Conservation (phyloP, 2,888 invertebrate genomes). For the Palloptera scutellata region DNA sequence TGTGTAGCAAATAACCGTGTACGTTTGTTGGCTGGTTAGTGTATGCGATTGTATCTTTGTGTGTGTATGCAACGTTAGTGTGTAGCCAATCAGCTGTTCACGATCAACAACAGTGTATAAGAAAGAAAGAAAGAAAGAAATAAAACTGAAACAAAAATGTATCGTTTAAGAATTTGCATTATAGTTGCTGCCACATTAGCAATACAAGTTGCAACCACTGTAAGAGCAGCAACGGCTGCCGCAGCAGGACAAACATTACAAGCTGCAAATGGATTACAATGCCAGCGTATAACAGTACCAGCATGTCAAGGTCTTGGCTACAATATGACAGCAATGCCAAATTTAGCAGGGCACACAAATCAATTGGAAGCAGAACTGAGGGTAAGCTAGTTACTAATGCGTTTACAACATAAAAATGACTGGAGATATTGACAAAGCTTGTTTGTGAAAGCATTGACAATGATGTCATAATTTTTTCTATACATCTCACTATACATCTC, state of each 20-base stretch:
- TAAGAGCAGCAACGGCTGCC: not conserved
- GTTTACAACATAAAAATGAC: too few relatives aligned
- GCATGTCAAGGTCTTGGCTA: constrained; percentile 85
- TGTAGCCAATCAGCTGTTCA: not conserved
- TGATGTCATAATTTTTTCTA: too few relatives aligned
- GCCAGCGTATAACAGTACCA: constrained; percentile 81
- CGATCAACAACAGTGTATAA: too few relatives aligned
- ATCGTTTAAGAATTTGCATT: not conserved
- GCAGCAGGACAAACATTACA: constrained; percentile 38
- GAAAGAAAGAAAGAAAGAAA: too few relatives aligned
- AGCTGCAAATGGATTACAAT: constrained; percentile 67
- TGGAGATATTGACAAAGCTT: too few relatives aligned
- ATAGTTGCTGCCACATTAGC: constrained; percentile 8
- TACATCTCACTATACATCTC: too few relatives aligned
- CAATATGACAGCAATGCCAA: constrained; percentile 87
- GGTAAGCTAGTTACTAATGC: constrained; percentile 67
- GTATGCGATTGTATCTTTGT: not conserved
- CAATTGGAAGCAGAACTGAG: constrained; percentile 83
- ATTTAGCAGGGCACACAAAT: constrained; percentile 81
- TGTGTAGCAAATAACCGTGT: constrained; percentile 7
- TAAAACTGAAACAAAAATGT: not conserved
- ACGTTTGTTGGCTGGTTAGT: not conserved
- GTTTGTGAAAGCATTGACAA: too few relatives aligned
- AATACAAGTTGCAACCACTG: not conserved
- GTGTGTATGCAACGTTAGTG: not conserved